Evolutionary conservation across 2,113 vertebrate species (phyloP), one percentile per base, ranked within the genome.

Genomic region (Corythornis cristatus): DNA sequence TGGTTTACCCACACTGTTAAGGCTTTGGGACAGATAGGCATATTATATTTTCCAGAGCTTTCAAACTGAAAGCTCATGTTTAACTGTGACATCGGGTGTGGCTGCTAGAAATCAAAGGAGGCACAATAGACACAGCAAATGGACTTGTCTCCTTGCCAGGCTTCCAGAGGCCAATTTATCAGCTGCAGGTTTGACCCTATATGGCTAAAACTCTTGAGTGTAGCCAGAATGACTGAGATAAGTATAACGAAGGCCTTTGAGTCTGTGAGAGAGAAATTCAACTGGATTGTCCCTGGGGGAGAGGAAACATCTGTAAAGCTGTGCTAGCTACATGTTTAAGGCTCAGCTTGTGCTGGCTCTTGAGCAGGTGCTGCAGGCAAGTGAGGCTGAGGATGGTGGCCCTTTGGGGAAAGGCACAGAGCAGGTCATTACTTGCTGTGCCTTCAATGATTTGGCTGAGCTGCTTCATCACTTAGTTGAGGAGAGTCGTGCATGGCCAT

Each of bases 101-200:
- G 93, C 95, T 93, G 86, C 88, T 96, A 96, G 94, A 95, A 95
- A 96, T 96, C 95, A 96, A 71, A 85, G 78, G 90, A 95, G 95
- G 93, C 89, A 95, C 91, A 89, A 73, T 96, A 93, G 85, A 70
- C 85, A 71, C 83, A 43, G 73, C 88, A 96, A 96, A 96, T 42
- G 77, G 76, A 88, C 92, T 96, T 97, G 94, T 96, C 76, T 95
- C 71, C 46, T 68, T 96, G 93, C 94, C 94, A 96, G 93, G 51
- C 87, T 94, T 95, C 73, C 94, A 94, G 93, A 82, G 89, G 92
- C 92, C 77, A 82, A 92, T 96, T 96, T 95, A 95, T 93, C 94
- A 95, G 95, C 91, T 93, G 87, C 95, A 93, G 93, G 87, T 96
- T 96, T 96, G 79, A 67, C 89, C 83, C 93, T 95, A 94, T 94